These are phyloP conservation scores for Bufotes viridis DNA, from an alignment of 2,797 vertebrate genomes.

Conservation along the genomic window DNA sequence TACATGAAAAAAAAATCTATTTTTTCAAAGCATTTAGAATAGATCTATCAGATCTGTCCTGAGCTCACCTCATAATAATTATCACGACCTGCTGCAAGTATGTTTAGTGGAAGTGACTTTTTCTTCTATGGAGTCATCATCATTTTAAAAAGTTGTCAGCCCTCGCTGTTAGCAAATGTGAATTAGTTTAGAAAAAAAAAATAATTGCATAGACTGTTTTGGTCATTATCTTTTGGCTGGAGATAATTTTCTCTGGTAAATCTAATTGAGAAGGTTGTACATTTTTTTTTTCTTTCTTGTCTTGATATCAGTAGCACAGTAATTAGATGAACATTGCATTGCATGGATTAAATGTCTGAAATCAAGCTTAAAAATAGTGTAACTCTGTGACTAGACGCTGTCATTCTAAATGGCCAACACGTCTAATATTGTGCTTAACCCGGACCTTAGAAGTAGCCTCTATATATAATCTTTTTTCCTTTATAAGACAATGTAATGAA, in stretches of 20 bases:
- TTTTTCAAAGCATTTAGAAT: slow-evolving; percentile 12
- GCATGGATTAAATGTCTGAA: slow-evolving; percentile 58
- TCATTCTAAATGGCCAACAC: slow-evolving; percentile 31
- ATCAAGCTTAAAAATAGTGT: slow-evolving; percentile 42
- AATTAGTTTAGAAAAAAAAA: slow-evolving; percentile 53
- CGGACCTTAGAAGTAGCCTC: not conserved
- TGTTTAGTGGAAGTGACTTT: slow-evolving; percentile 39
- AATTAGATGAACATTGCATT: slow-evolving; percentile 53
- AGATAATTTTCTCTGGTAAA: slow-evolving; percentile 57
- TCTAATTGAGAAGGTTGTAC: slow-evolving; percentile 59
- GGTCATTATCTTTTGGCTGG: slow-evolving; percentile 60
- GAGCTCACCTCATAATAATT: slow-evolving; percentile 26
- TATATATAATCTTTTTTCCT: not conserved
- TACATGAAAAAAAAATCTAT: not conserved
- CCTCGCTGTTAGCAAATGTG: slow-evolving; percentile 39
- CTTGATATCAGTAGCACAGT: slow-evolving; percentile 54
- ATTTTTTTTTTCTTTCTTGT: slow-evolving; percentile 57
- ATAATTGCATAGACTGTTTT: slow-evolving; percentile 56
- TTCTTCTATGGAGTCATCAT: slow-evolving; percentile 37
- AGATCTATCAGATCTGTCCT: slow-evolving; percentile 13
- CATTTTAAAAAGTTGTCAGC: slow-evolving; percentile 41
- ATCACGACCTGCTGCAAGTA: slow-evolving; percentile 18
- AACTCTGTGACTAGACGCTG: slow-evolving; percentile 32
- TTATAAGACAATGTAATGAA: not conserved
- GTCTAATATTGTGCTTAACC: slow-evolving; percentile 17